Base-by-base conservation (phyloP, 2,888 invertebrate genomes). In the Spialia ferax region DNA sequence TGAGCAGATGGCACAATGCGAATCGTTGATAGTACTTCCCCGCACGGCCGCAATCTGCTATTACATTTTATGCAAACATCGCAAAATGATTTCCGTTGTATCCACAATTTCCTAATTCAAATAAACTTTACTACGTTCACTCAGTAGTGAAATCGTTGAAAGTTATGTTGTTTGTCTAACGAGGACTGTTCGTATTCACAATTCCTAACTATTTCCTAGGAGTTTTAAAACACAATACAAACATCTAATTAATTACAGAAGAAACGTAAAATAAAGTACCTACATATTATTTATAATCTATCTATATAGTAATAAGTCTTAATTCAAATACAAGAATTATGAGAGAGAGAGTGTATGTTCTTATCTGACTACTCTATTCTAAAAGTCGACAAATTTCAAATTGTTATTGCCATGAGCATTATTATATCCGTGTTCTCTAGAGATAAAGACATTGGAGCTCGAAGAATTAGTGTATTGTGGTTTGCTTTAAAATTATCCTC, bases 61-160 rank as follows among this genome's bases (percentile, higher is more conserved):
- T 92, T 88, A 91, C 88, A 83, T 90, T 92, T 91, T 91, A 92
- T 89, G 91, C 88, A 91, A 88, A 89, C 89, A 86, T 82, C 82
- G 77, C 75, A 79, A 81, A 86, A 89, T 89, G 79, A 90, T 90
- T 89, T 86, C 79, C 84, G 79, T 82, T 84, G 82, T 82, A 60
- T 54, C 54, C 63, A 83, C 82, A 82, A 81, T 82, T 22, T 56
- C 81, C 45, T 42, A 60, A 66, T 79, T 78, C 80, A 78, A 81
- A 73, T 56, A 65, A 60, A 54, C 54, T 60, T 60, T 45, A 60
- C 42, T 29, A 32, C 54, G 4, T 54, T 54, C 15, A 42, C 54
- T n/a, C 26, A 52, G 60, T 60, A 66, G 66, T 66, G 42, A 29
- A 52, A 52, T 45, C 60, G 54, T 60, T 60, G 42, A 59, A 59